A percentile compares a stretch with the other conserved stretches of the same genome.
These are phyloP conservation scores for Meloidogyne exigua DNA, from an alignment of 1,140 invertebrate genomes.

Conservation along the genomic window DNA sequence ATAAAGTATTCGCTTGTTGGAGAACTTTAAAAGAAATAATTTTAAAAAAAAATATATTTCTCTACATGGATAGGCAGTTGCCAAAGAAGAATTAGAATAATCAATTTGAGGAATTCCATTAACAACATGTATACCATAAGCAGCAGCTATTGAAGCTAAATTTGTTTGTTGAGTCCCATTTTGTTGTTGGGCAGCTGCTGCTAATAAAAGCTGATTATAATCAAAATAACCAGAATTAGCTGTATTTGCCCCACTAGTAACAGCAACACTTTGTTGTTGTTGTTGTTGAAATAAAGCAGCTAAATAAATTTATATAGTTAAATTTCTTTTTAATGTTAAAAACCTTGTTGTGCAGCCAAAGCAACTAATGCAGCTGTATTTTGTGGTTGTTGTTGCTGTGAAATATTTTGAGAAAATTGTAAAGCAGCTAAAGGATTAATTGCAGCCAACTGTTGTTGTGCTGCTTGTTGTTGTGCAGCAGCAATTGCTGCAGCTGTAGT, in stretches of 20 bases:
- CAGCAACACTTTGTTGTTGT: background rate
- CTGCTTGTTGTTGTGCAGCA: constrained; percentile 8
- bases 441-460: constrained; percentile 18
- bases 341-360: constrained; percentile 26
- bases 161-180: background rate
- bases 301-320: background rate
- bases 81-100: constrained; percentile 12
- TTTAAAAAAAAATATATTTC: background rate
- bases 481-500: background rate
- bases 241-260: constrained; percentile 12
- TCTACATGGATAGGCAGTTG: constrained; percentile 7
- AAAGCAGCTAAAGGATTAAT: constrained; percentile 22
- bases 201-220: constrained; percentile 24
- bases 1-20: constrained; percentile 8
- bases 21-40: constrained; percentile 12
- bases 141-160: constrained; percentile 14
- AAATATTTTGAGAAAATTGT: constrained; percentile 8
- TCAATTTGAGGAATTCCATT: constrained; percentile 5
- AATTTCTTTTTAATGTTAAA: background rate
- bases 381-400: constrained; percentile 6
- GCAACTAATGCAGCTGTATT: constrained; percentile 18
- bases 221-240: constrained; percentile 23
- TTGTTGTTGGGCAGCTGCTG: constrained; percentile 17
- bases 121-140: constrained; percentile 7
- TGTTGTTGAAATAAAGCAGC: constrained; percentile 14